Evolutionary conservation across 2,113 vertebrate species (phyloP), one percentile per base, ranked within the genome.

Genomic region (Triplophysa tibetana): DNA sequence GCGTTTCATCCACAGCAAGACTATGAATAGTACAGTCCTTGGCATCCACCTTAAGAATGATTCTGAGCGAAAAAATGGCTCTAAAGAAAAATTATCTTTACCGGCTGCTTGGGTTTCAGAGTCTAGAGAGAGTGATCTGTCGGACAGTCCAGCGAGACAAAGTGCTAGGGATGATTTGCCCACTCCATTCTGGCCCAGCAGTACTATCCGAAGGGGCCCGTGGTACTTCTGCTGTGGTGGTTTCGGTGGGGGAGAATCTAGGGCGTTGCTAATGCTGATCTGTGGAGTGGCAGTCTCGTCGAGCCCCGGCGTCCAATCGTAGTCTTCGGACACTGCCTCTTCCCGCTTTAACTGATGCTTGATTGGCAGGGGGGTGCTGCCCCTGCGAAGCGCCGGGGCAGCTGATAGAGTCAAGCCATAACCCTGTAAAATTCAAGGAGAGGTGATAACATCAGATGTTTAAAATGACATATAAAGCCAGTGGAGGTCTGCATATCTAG

Each of bases 171-270:
- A 92, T 0, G 94, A 95, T 86, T 97, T 97, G 76, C 96, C 96
- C 84, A 97, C 96, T 2, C 96, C 95, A 1, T 91, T 94, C 90
- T 96, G 95, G 60, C 95, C 96, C 77, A 96, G 85, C 26, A 97
- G 88, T 81, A 95, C 91, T 70, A 94, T 91, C 79, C 89, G 88
- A 78, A 93, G 80, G 4, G 91, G 90, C 8, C 92, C 90, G 0
- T 87, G 85, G 2, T 90, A 90, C 84, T 82, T 87, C 1, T 82
- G 75, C 2, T 85, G 85, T 0, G 56, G 72, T 1, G 77, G 85
- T 48, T 90, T 90, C 26, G 82, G 54, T 67, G 87, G 85, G 6
- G 89, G 88, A 3, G 90, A 88, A 19, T 89, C 91, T 50, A 86
- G 87, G 79, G 85, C 67, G 11, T 60, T 41, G 73, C 87, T 91